Conservation (phyloP, 2,113 vertebrate genomes). For the Phoxinus phoxinus region DNA sequence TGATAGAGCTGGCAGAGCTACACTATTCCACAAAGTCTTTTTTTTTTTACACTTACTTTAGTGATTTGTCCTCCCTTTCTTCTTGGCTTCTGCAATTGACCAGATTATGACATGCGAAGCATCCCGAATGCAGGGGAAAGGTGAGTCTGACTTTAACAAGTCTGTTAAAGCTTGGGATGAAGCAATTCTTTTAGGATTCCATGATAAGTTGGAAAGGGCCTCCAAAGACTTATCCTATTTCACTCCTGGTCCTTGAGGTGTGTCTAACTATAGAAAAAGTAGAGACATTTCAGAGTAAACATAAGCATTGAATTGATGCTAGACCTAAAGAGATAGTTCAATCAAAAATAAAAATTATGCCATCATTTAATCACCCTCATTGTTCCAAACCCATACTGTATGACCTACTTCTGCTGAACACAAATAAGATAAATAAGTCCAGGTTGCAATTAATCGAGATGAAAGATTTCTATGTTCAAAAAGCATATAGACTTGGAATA, state of each 20-base stretch:
- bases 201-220: not conserved
- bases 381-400: not conserved
- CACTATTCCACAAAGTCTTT: constrained; percentile 29
- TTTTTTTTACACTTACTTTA: constrained; percentile 10
- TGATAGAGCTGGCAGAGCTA: constrained; percentile 48
- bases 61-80: constrained; percentile 48
- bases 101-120: constrained; percentile 49
- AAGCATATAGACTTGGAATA: not conserved
- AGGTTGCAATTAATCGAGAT: not conserved
- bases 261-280: not conserved
- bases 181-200: constrained; percentile 13
- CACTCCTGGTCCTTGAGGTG: not conserved
- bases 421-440: not conserved
- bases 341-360: not conserved
- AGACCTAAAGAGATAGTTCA: not conserved
- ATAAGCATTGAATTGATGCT: not conserved
- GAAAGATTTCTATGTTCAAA: not conserved
- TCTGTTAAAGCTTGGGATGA: constrained; percentile 17
- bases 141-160: constrained; percentile 12
- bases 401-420: not conserved
- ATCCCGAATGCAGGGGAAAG: constrained; percentile 38
- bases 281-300: not conserved
- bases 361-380: not conserved
- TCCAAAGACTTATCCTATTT: not conserved
- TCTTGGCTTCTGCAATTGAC: constrained; percentile 41